Evolutionary conservation across 2,888 invertebrate genomes (phyloP), one percentile per base, ranked within the genome.

Genomic region (Crematogaster levior): DNA sequence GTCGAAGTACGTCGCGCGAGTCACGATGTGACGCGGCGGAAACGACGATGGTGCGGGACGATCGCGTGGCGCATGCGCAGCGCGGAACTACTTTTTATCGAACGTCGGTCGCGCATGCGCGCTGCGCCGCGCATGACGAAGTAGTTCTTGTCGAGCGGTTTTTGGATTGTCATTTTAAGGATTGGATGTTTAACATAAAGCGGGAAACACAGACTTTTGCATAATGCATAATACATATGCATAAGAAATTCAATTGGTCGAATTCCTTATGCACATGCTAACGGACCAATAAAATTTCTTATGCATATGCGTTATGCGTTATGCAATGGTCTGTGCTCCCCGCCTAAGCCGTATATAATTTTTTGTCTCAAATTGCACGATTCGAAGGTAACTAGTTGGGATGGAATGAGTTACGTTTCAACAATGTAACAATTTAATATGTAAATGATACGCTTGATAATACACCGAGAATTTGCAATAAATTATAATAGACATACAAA

Each of bases 1-100:
- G 70, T 61, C 65, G 80, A 66, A 66, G 21, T n/a, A 40, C 80
- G 77, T 65, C 53, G 82, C 80, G 66, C 82, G 81, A 87, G 79
- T 88, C 83, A 86, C 86, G 75, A 79, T 73, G 51, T 66, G 56
- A 63, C 58, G 74, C 74, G 58, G 65, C 85, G 89, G 88, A 86
- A 88, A 82, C 63, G 81, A 63, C 27, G 24, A 53, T 21, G 48
- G 37, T n/a, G 51, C 27, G n/a, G 21, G 12, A 43, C 60, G 82
- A 72, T n/a, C 77, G 74, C 82, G 15, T 12, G 30, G 21, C 73
- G 82, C 68, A 53, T 73, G 84, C 83, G 79, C 73, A 12, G 9
- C 3, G 4, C 24, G 12, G 0, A 37, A 65, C 21, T 66, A 27
- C 53, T n/a, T 10, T 51, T 74, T 75, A 74, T 74, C 48, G 74